These are phyloP conservation scores for Puma concolor DNA, from an alignment of 2,113 vertebrate genomes.

Conservation along the genomic window DNA sequence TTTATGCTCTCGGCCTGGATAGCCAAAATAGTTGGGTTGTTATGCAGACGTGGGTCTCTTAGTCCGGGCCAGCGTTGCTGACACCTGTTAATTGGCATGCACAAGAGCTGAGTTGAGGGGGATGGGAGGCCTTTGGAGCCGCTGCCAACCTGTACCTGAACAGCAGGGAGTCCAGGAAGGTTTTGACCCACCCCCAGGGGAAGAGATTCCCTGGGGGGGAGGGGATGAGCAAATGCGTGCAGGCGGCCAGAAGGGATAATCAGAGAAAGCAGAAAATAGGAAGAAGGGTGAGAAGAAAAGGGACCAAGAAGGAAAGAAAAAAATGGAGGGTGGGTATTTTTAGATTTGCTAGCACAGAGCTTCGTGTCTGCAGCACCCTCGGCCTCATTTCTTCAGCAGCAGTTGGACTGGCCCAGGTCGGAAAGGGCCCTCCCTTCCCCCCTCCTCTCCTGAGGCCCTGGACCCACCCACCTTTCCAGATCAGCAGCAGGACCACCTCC, in stretches of 20 bases:
- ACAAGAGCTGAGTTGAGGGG: constrained; percentile 78
- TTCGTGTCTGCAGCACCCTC: not conserved
- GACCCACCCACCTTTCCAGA: not conserved
- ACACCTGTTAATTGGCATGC: constrained; percentile 90
- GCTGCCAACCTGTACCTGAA: constrained; percentile 73
- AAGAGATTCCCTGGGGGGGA: not conserved
- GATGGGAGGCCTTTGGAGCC: constrained; percentile 22
- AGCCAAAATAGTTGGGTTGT: constrained; percentile 85
- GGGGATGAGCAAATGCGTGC: not conserved
- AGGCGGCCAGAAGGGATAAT: constrained; percentile 17
- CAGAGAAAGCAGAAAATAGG: constrained; percentile 57
- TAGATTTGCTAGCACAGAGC: constrained; percentile 69
- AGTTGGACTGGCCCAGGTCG: not conserved
- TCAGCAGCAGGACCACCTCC: not conserved
- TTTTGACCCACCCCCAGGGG: not conserved
- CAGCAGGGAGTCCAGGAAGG: not conserved
- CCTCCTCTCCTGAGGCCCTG: not conserved
- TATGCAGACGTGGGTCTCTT: constrained; percentile 84
- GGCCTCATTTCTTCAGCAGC: not conserved
- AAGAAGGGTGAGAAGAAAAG: constrained; percentile 55
- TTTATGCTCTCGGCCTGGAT: constrained; percentile 84
- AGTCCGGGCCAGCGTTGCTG: constrained; percentile 82
- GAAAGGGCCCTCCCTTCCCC: not conserved
- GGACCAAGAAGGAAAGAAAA: constrained; percentile 48
- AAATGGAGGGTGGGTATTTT: constrained; percentile 59